Base-by-base conservation (phyloP, 1,140 invertebrate species). In the Tetramorium parvispinum region DNA sequence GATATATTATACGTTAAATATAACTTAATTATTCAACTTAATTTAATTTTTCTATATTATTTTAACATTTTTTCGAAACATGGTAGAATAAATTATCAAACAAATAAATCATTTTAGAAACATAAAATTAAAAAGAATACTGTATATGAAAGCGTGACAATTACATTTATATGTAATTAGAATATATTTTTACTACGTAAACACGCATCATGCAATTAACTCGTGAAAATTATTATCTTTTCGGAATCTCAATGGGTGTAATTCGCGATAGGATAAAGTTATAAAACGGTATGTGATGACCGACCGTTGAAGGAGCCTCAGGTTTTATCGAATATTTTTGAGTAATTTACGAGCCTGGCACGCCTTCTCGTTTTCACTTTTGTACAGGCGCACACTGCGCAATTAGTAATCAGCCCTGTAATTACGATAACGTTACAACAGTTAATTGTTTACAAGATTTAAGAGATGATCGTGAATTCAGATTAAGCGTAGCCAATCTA, bases 291-390 rank as follows among this genome's bases (percentile, higher is more conserved):
- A 43, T 6, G 10, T 18, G 24, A 63, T 18, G 49, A n/a, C 51
- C n/a, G 10, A 7, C 4, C 32, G 27, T 11, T 51, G 21, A 85
- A 49, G 13, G 10, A 66, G 24, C 32, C 2, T 13, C 24, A 46
- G 37, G 3, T 66, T 82, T 71, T 70, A 86, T 73, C 66, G 66
- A 86, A 82, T 51, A 82, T 82, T 82, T 82, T 86, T 46, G 66
- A 87, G 86, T 91, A 78, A 92, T 91, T 87, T 92, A 92, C 85
- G 73, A 78, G 68, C 82, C 85, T 51, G 79, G 3, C 75, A 91
- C 88, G 90, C 89, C 89, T 86, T 49, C 79, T 89, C 73, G 85
- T 92, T 91, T 92, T 91, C 77, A 91, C 89, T 91, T 91, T 78
- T 85, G 21, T 86, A 68, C 63, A 27, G 10, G 13, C 65, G 27